Evolutionary conservation across 2,888 invertebrate genomes (phyloP).

Genomic region (Brachyopa scutellaris): DNA sequence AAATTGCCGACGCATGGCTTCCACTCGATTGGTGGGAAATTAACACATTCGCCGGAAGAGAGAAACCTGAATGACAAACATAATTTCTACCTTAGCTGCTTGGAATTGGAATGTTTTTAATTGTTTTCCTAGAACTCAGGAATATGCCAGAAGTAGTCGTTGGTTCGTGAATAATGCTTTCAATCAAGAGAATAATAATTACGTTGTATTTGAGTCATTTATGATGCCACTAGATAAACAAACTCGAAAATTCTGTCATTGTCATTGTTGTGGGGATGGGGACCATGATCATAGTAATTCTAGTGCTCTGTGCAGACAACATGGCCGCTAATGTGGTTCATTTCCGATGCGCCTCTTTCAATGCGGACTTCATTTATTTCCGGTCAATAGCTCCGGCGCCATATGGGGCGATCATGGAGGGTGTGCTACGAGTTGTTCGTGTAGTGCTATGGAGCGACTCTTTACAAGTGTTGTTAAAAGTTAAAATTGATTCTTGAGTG

Average conservation of each 20-base stretch:
- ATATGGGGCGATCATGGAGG: not conserved
- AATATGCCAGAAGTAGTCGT: conserved; percentile 5
- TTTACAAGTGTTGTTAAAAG: too few species aligned
- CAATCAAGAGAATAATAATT: not conserved
- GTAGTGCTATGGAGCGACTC: too few species aligned
- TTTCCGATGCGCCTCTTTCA: too few species aligned
- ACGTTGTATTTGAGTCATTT: not conserved
- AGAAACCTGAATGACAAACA: conserved; percentile 25
- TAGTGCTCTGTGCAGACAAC: too few species aligned
- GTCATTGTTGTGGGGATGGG: too few species aligned
- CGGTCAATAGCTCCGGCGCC: not conserved
- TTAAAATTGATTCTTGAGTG: too few species aligned
- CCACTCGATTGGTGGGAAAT: conserved; percentile 20
- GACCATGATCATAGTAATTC: too few species aligned
- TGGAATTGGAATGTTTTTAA: conserved; percentile 29
- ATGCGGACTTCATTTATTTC: not conserved
- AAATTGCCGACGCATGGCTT: conserved; percentile 37
- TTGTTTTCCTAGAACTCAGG: conserved; percentile 27
- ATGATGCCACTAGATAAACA: not conserved
- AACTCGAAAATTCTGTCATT: too few species aligned
- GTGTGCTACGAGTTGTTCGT: too few species aligned
- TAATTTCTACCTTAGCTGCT: not conserved
- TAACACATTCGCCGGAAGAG: conserved; percentile 18
- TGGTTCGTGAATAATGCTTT: conserved; percentile 4
- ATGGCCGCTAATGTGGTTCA: too few species aligned